Conservation (phyloP, 1,140 invertebrate species). For the Scaptodrosophila lebanonensis region DNA sequence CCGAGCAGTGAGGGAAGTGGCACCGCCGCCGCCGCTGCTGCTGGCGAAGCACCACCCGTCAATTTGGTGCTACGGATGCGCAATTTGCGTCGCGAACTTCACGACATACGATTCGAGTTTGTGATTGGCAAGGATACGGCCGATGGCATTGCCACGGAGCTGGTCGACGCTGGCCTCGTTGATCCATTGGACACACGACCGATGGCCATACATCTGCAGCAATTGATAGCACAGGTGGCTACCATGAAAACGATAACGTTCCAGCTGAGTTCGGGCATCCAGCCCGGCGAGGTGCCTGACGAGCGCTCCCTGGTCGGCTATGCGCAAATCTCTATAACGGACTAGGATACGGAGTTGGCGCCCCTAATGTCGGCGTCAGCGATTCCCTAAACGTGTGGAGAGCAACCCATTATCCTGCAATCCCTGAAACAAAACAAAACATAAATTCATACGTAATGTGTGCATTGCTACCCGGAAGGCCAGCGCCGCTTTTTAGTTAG, state of each 20-base stretch:
- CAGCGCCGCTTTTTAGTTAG: constrained; percentile 54
- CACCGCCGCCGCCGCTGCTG: no score
- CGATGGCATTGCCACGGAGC: constrained; percentile 94
- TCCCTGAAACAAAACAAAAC: constrained; percentile 6
- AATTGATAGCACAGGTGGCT: constrained; percentile 87
- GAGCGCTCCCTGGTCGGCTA: constrained; percentile 96
- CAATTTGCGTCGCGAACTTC: constrained; percentile 93
- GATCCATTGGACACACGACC: constrained; percentile 93
- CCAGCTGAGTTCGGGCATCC: constrained; percentile 85
- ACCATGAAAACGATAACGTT: constrained; percentile 88
- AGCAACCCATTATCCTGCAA: no score
- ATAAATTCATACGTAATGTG: constrained; percentile 13
- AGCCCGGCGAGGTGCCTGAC: constrained; percentile 90
- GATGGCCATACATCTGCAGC: constrained; percentile 94
- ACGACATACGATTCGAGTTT: constrained; percentile 98
- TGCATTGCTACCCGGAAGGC: constrained; percentile 27
- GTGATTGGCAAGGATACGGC: constrained; percentile 93
- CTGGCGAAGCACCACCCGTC: constrained; percentile 76
- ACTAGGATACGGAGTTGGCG: constrained; percentile 79
- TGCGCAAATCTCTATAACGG: constrained; percentile 95
- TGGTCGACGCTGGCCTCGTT: constrained; percentile 95
- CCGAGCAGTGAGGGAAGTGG: constrained; percentile 46
- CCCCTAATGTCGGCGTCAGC: constrained; percentile 14
- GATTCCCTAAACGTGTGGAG: no score
- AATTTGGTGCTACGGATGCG: constrained; percentile 91